Base-by-base conservation (phyloP, 2,888 invertebrate species). In the Ophion costatus region DNA sequence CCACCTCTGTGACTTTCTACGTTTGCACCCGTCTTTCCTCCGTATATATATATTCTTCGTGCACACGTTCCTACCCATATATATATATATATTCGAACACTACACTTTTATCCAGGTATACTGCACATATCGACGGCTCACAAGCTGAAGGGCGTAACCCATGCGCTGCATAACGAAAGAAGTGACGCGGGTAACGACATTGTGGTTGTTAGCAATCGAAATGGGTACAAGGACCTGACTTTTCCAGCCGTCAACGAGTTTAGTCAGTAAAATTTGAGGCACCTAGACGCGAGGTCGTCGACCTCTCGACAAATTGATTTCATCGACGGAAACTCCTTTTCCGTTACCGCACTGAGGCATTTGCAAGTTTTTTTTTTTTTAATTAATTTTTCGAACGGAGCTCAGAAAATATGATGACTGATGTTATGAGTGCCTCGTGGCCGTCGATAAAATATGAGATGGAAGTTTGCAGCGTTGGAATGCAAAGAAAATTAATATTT, bases 1-100 rank as follows among this genome's bases (percentile, higher is more conserved):
- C 83, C 82, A 83, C 84, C 84, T 84, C 77, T 71, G 77, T 80
- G 75, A 83, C 85, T 84, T 71, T 82, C 67, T 77, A 63, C 80
- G 79, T 56, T 70, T 66, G 70, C 85, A 75, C 85, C 80, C 84
- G 82, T 76, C 82, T 74, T 83, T 75, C 67, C 77, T 80, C 71
- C 14, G 45, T 73, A 24, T 59, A 20, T 59, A 20, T 61, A 24
- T 22, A 67, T 67, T 57, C 61, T 29, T 38, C 57, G 33, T 45
- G 56, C 71, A 73, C 80, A 80, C 71, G 64, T 64, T 66, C 33
- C 66, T n/a, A 63, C 63, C 51, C 38, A 38, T 38, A 38, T 9
- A 38, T 38, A 38, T 38, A 38, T 56, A 61, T 45, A 17, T 14
- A 14, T 56, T 29, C 7, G 56, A 20, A 29, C 51, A 22, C 57